These are phyloP conservation scores for Solea solea DNA, from an alignment of 2,113 vertebrate genomes.

Conservation along the genomic window DNA sequence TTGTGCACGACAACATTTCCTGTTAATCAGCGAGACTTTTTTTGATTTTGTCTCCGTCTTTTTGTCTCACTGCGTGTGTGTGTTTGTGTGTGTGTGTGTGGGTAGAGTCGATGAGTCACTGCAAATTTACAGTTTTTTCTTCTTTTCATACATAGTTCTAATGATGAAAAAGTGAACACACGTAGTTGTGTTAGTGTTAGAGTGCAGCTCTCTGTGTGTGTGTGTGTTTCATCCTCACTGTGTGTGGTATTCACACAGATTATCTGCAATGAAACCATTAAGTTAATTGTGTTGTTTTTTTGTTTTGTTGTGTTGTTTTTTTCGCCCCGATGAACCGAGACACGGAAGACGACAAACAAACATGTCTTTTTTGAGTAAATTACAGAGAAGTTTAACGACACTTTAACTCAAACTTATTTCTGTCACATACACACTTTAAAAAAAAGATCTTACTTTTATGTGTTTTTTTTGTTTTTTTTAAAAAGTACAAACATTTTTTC, in stretches of 20 bases:
- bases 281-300: constrained; percentile 69
- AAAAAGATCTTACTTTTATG: too few species aligned
- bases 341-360: not conserved
- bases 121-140: constrained; percentile 34
- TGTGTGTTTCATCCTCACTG: constrained; percentile 30
- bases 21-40: constrained; percentile 65
- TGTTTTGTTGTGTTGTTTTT: too few species aligned
- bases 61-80: constrained; percentile 9
- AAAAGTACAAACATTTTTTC: too few species aligned
- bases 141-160: constrained; percentile 48
- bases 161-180: constrained; percentile 46
- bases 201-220: constrained; percentile 5
- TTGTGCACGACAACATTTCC: constrained; percentile 77
- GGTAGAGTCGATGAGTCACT: constrained; percentile 59
- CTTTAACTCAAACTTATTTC: too few species aligned
- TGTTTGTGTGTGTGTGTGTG: constrained; percentile 28
- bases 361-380: too few species aligned
- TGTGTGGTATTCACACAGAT: constrained; percentile 72
- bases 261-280: constrained; percentile 78
- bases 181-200: constrained; percentile 14
- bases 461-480: too few species aligned
- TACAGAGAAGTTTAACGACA: too few species aligned
- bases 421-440: too few species aligned
- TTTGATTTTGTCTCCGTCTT: constrained; percentile 24
- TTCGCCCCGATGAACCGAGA: constrained; percentile 26